Evolutionary conservation across 2,797 vertebrate genomes (phyloP).

Genomic region (Centroberyx gerrardi): DNA sequence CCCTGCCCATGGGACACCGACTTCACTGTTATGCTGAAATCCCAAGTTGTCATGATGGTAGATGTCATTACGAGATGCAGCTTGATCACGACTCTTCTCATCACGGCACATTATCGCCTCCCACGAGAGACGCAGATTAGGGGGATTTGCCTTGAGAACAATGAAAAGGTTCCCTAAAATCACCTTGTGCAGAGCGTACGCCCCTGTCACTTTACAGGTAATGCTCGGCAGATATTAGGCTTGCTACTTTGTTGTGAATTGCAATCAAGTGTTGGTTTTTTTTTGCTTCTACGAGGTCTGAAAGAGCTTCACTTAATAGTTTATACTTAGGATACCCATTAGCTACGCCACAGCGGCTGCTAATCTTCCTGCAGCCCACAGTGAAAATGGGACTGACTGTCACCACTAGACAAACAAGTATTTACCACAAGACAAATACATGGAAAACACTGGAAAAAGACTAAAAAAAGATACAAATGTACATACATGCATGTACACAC

Average conservation of each 20-base stretch:
- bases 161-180: neutral
- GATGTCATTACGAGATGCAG: constrained; percentile 31
- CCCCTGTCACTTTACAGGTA: neutral
- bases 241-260: neutral
- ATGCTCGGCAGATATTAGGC: neutral
- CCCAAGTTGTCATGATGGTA: constrained; percentile 17
- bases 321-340: constrained; percentile 7
- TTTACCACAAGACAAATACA: neutral
- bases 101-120: neutral
- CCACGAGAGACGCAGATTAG: constrained; percentile 21
- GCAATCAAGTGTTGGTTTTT: neutral
- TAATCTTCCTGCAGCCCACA: neutral
- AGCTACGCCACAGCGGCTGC: neutral
- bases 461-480: too few relatives aligned
- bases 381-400: neutral
- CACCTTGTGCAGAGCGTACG: neutral
- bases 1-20: constrained; percentile 19
- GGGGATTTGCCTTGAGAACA: neutral
- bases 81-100: constrained; percentile 44
- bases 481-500: too few relatives aligned
- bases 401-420: neutral
- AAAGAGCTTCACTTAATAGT: constrained; percentile 27
- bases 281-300: constrained; percentile 11
- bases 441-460: neutral
- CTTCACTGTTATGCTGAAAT: constrained; percentile 23